Evolutionary conservation across 2,888 invertebrate species (phyloP).

Genomic region (Ennomos quercinarius): DNA sequence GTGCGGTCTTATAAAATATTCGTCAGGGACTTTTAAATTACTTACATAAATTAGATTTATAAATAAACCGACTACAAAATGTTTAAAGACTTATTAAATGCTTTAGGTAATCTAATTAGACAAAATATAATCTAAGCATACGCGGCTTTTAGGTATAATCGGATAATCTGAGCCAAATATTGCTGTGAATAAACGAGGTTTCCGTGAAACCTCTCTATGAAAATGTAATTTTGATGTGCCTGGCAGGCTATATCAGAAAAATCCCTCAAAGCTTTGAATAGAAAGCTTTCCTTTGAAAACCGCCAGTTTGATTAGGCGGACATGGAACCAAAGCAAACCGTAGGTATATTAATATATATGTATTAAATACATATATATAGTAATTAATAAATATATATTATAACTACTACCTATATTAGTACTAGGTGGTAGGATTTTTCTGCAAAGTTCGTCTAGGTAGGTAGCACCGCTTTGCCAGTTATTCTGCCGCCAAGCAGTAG

Average conservation of each 20-base stretch:
- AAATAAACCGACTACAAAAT: no score
- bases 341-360: no score
- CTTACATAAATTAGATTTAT: background rate
- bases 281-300: slow-evolving; percentile 48
- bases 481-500: no score
- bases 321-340: slow-evolving; percentile 45
- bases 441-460: no score
- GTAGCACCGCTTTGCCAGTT: no score
- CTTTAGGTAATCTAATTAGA: no score
- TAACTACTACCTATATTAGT: no score
- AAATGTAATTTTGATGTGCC: slow-evolving; percentile 17
- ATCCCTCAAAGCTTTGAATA: slow-evolving; percentile 24
- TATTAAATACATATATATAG: no score
- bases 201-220: slow-evolving; percentile 15
- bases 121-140: no score
- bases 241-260: slow-evolving; percentile 18
- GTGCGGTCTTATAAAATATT: background rate
- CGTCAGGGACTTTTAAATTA: background rate
- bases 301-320: slow-evolving; percentile 50
- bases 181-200: slow-evolving; percentile 10
- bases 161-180: slow-evolving; percentile 7
- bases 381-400: no score
- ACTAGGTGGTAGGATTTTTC: no score
- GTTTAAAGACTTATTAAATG: background rate
- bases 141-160: no score